phyloP scores from a whole-genome alignment of 2,113 vertebrate species.

The Tupaia chinensis region DNA sequence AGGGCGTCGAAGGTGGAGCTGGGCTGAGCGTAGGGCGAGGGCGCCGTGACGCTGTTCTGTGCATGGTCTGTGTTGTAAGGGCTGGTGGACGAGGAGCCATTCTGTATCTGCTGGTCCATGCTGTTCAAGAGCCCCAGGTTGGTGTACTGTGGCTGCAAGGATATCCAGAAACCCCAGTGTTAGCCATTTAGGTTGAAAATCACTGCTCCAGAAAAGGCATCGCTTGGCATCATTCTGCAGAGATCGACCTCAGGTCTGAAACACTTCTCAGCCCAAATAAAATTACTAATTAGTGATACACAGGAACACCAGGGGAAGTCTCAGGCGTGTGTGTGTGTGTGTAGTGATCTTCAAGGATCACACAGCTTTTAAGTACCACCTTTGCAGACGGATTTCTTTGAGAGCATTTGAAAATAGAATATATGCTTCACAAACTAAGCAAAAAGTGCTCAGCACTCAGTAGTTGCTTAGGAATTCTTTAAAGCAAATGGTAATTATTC shows the following conservation, averaged over 20 bases:
- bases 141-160: conserved; percentile 95
- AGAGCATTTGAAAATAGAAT: neutral
- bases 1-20: conserved; percentile 98
- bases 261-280: neutral
- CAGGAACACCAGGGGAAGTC: neutral
- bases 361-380: fast-evolving
- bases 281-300: neutral
- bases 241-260: neutral
- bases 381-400: neutral
- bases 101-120: conserved; percentile 99
- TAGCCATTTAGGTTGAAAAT: neutral
- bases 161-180: conserved; percentile 53
- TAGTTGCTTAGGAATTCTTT: neutral
- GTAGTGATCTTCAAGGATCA: neutral
- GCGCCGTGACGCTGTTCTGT: conserved; percentile 96
- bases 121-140: conserved; percentile 99
- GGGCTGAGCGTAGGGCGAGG: conserved; percentile 97
- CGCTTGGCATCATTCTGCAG: neutral
- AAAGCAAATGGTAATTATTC: neutral
- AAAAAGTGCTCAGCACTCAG: neutral
- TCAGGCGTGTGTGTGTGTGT: neutral
- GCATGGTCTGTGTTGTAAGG: conserved; percentile 97
- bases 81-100: conserved; percentile 97
- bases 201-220: neutral
- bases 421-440: neutral